Evolutionary conservation across 2,113 vertebrate species (phyloP), one percentile per base, ranked within the genome.

Genomic region (Psittacula cyanocephala): DNA sequence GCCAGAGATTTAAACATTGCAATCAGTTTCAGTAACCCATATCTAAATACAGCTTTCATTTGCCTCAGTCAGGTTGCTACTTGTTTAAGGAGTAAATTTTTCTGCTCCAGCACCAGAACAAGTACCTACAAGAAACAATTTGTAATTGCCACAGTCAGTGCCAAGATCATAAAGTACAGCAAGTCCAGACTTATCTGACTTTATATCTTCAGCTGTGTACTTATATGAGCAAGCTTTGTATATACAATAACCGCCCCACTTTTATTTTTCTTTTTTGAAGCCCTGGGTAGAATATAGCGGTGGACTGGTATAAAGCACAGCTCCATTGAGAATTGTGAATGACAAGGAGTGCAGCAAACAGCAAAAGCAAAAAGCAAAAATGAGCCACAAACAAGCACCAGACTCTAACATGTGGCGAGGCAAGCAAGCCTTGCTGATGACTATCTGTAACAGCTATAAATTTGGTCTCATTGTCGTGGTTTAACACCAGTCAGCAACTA

Each of bases 81-180:
- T 91, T 81, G 91, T 84, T 81, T 81, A 75, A 93, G 0, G 1
- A 81, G n/a, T 41, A 43, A 22, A 41, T 67, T 86, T 80, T 94
- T 83, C 86, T 16, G 3, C 76, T 67, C 28, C 80, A 84, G 33
- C 50, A 43, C 23, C 35, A 78, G 72, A 64, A 60, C 86, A 92
- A 88, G 91, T 50, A 59, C 28, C 69, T 67, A 86, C 92, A 91
- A 88, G 86, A 95, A 90, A 64, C 27, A 94, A 86, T 81, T 33
- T 0, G 0, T 24, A 69, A 59, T 25, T 46, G 69, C 55, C 33
- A 39, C 33, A 63, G 43, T 55, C 71, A 65, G 82, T 41, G 63
- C 67, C 81, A 93, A 77, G 50, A 90, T 44, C 53, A 77, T 44
- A 7, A 89, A 86, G 50, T 0, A 53, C 11, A 57, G 79, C 90